phyloP scores from a whole-genome alignment of 92 coral and sea anemone genomes.

The Hydrozoanthus gracilis region DNA sequence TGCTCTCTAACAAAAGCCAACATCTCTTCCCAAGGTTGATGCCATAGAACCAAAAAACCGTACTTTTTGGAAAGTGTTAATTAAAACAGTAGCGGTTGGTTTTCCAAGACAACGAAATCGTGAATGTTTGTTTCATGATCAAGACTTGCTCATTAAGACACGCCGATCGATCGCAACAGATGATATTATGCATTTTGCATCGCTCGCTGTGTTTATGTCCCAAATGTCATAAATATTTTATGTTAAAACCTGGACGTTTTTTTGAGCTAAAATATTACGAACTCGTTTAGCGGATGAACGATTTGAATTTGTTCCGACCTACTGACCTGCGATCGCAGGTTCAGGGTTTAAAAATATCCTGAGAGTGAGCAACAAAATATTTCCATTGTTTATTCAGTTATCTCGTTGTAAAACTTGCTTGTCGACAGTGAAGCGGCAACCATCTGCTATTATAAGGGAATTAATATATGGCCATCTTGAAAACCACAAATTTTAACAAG shows the following conservation, averaged over 20 bases:
- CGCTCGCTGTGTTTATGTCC: slow-evolving; percentile 76
- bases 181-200: slow-evolving; percentile 54
- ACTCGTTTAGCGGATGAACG: slow-evolving; percentile 40
- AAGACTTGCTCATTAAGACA: neutral
- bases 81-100: too few relatives aligned
- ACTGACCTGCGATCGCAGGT: neutral
- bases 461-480: slow-evolving; percentile 51
- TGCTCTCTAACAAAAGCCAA: slow-evolving; percentile 35
- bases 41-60: neutral
- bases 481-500: slow-evolving; percentile 50
- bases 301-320: neutral
- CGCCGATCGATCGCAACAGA: slow-evolving; percentile 40
- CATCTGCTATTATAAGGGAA: slow-evolving; percentile 49
- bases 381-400: neutral
- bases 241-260: slow-evolving; percentile 72
- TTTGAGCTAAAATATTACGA: slow-evolving; percentile 36
- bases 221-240: slow-evolving; percentile 88
- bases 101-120: neutral
- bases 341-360: neutral
- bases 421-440: slow-evolving; percentile 7
- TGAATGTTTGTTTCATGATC: neutral
- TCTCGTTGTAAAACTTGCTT: slow-evolving; percentile 6
- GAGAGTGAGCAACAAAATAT: neutral
- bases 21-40: slow-evolving; percentile 14
- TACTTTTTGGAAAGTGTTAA: neutral